A percentile compares a stretch with the other conserved stretches of the same genome.
Conservation (phyloP, 2,797 vertebrate genomes). For the Cercopithecus mitis region DNA sequence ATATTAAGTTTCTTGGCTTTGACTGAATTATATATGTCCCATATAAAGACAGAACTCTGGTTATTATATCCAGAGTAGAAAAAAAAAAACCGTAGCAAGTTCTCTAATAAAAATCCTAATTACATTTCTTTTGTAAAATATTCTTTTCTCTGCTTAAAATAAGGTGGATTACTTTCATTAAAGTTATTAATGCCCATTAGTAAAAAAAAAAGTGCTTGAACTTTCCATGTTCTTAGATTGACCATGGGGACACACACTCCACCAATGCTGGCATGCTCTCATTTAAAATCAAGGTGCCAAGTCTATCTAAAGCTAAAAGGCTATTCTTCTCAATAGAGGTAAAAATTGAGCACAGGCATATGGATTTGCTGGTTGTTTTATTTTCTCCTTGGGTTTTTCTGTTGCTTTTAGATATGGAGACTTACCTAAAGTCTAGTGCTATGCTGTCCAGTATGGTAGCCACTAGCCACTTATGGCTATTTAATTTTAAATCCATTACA, state of each 20-base stretch:
- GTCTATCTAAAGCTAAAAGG: slow-evolving; percentile 16
- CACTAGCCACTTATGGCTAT: neutral
- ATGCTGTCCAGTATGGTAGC: neutral
- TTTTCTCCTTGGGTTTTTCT: slow-evolving; percentile 22
- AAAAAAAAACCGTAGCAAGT: slow-evolving; percentile 53
- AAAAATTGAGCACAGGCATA: neutral
- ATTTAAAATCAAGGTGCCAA: slow-evolving; percentile 40
- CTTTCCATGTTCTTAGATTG: neutral
- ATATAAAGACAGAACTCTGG: neutral
- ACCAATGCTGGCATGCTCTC: neutral
- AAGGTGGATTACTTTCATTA: slow-evolving; percentile 50
- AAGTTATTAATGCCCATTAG: slow-evolving; percentile 51
- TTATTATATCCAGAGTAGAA: slow-evolving; percentile 43
- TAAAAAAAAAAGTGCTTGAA: slow-evolving; percentile 12
- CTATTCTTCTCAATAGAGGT: neutral
- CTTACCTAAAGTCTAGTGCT: slow-evolving; percentile 24
- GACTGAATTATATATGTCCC: slow-evolving; percentile 68
- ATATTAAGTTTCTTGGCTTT: slow-evolving; percentile 65
- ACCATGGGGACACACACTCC: neutral
- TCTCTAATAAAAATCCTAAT: slow-evolving; percentile 53
- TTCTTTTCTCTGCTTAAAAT: slow-evolving; percentile 37
- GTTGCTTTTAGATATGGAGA: neutral
- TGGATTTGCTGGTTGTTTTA: neutral
- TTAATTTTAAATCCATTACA: slow-evolving; percentile 45
- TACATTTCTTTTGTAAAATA: slow-evolving; percentile 38